phyloP scores from a whole-genome alignment of 2,797 vertebrate genomes.

The Sebastolobus alascanus region DNA sequence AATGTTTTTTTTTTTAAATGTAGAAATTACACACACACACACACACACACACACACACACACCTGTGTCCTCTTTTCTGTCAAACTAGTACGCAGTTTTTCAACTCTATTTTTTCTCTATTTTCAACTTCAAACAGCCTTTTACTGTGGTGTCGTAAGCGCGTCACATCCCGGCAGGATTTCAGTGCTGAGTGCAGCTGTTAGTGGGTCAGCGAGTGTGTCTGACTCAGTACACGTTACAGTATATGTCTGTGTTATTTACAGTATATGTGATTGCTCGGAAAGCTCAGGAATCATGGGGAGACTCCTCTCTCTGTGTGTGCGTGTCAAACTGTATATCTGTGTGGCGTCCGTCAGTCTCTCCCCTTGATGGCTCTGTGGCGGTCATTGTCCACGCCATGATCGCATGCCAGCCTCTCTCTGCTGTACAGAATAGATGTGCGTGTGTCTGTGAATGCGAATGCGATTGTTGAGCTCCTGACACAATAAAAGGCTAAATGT shows the following conservation, averaged over 20 bases:
- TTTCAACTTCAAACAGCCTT: conserved; percentile 19
- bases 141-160: conserved; percentile 1
- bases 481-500: conserved; percentile 65
- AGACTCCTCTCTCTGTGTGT: not conserved
- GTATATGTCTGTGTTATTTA: conserved; percentile 7
- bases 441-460: conserved; percentile 25
- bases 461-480: conserved; percentile 47
- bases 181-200: conserved; percentile 31
- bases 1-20: conserved; percentile 9
- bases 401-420: conserved; percentile 32
- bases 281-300: not conserved
- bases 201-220: conserved; percentile 27
- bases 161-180: conserved; percentile 28
- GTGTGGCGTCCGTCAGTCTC: not conserved
- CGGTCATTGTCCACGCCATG: conserved; percentile 38
- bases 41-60: not conserved
- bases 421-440: conserved; percentile 38
- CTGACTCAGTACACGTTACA: conserved; percentile 17
- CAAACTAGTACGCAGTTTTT: conserved; percentile 1
- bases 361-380: conserved; percentile 21
- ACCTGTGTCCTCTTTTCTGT: not conserved
- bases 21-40: not conserved
- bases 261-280: not conserved
- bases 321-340: not conserved
- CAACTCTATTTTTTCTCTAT: not conserved